Conservation (phyloP, 1,140 invertebrate species). For the Drosophila elegans region DNA sequence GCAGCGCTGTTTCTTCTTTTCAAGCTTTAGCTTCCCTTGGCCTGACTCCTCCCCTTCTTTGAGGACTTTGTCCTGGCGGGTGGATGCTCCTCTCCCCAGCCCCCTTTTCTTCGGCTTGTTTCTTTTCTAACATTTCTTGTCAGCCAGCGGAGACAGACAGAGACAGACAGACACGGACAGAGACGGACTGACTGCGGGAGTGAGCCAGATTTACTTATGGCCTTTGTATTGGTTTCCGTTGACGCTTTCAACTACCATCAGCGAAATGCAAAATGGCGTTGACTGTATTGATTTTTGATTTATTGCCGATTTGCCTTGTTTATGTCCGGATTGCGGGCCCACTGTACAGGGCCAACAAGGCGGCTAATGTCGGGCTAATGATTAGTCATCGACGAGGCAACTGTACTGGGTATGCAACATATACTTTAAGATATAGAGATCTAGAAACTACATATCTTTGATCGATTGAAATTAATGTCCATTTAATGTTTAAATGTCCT, state of each 20-base stretch:
- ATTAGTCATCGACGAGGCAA: conserved; percentile 12
- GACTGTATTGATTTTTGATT: conserved; percentile 78
- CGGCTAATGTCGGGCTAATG: conserved; percentile 22
- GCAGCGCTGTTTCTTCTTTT: conserved; percentile 28
- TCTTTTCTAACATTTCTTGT: conserved; percentile 71
- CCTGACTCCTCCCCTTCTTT: conserved; percentile 67
- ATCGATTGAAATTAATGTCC: background rate
- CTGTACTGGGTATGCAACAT: conserved; percentile 8
- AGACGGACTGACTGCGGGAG: background rate
- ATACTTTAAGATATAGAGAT: no score
- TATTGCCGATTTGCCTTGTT: conserved; percentile 50
- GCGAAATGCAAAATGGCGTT: conserved; percentile 69
- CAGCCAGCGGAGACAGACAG: conserved; percentile 37
- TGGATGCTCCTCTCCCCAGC: conserved; percentile 37
- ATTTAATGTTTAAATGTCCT: no score
- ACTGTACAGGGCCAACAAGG: conserved; percentile 45
- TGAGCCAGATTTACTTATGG: conserved; percentile 66
- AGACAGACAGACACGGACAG: background rate
- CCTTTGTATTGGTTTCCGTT: conserved; percentile 79
- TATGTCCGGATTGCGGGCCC: conserved; percentile 18
- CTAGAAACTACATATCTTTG: background rate
- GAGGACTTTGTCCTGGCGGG: conserved; percentile 45
- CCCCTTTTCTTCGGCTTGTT: conserved; percentile 33
- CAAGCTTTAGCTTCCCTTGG: conserved; percentile 40
- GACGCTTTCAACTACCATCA: conserved; percentile 37